These are phyloP conservation scores for Oscarella lobularis DNA, from an alignment of 37 sponge, comb jelly and placozoan species.

Conservation along the genomic window DNA sequence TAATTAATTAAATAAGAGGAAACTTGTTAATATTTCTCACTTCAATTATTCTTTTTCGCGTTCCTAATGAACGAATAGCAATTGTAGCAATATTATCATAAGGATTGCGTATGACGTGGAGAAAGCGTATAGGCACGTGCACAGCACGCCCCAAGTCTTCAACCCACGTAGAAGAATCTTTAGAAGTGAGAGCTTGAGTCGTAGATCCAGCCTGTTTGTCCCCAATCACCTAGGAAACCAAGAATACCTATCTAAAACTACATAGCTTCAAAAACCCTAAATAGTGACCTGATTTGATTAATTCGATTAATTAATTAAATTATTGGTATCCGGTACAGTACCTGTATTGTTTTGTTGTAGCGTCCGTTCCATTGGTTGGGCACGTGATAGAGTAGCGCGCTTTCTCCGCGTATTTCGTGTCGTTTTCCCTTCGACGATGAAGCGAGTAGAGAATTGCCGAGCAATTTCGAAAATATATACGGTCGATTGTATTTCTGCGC, in stretches of 20 bases:
- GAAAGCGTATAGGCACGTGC: background rate
- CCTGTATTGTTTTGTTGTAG: background rate
- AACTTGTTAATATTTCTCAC: background rate
- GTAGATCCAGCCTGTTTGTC: constrained; percentile 4
- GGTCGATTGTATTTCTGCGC: background rate
- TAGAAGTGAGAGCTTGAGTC: background rate
- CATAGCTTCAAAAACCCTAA: too few relatives aligned
- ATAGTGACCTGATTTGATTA: too few relatives aligned
- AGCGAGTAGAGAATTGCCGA: background rate
- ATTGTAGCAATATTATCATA: constrained; percentile 1
- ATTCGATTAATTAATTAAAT: too few relatives aligned
- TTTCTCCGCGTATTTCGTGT: background rate
- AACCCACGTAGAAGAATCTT: background rate
- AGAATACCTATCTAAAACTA: too few relatives aligned
- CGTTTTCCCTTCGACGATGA: background rate
- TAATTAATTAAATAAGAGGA: too few relatives aligned
- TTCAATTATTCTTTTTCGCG: background rate
- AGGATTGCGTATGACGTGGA: constrained; percentile 7
- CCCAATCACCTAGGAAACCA: constrained; percentile 5
- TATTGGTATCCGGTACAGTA: too few relatives aligned
- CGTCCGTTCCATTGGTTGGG: background rate
- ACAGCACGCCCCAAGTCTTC: background rate
- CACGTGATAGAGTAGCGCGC: background rate
- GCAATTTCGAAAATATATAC: background rate
- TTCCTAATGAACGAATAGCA: background rate